Base-by-base conservation (phyloP, 2,797 vertebrate species). In the Argyrosomus regius region DNA sequence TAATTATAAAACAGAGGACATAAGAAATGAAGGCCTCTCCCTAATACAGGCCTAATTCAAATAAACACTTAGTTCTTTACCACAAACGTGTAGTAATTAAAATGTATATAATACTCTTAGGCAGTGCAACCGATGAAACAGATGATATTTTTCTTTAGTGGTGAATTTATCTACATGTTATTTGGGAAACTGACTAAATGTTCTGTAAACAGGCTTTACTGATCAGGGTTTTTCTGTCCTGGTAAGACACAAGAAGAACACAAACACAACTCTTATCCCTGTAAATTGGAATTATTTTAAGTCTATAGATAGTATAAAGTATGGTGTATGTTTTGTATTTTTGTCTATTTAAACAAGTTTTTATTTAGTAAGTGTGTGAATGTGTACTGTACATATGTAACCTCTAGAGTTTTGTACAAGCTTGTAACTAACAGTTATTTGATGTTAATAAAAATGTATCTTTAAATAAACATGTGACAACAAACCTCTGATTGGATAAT, bases 291-390 rank as follows among this genome's bases (percentile, higher is more conserved):
- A 56, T 53, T 24, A 39, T 63, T 57, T 18, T n/a, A 1, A 16
- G 11, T 12, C 62, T 45, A 53, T 72, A 39, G 35, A 39, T 9
- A 39, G 35, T 58, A 63, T 7, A 46, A 48, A 52, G 59, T 26
- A n/a, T 11, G 3, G 17, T 49, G 13, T 0, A 0, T 20, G 28
- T 76, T 83, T 78, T 85, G 1, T 85, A 56, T 63, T 49, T 41
- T 78, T 82, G 65, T 63, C 31, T 86, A 80, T 90, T 88, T 88
- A 88, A 85, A 87, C 20, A 16, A 52, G 16, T 67, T 78, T 62
- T 60, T 61, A 54, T 61, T 53, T 3, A 22, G 18, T 72, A 0
- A 49, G 43, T 59, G 31, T 43, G 28, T 72, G 26, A 64, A 45
- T 60, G 31, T 79, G 45, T 59, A 10, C 10, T 89, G 86, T 85